These are phyloP conservation scores for Phragmatobia fuliginosa DNA, from an alignment of 2,888 invertebrate genomes.

Conservation along the genomic window DNA sequence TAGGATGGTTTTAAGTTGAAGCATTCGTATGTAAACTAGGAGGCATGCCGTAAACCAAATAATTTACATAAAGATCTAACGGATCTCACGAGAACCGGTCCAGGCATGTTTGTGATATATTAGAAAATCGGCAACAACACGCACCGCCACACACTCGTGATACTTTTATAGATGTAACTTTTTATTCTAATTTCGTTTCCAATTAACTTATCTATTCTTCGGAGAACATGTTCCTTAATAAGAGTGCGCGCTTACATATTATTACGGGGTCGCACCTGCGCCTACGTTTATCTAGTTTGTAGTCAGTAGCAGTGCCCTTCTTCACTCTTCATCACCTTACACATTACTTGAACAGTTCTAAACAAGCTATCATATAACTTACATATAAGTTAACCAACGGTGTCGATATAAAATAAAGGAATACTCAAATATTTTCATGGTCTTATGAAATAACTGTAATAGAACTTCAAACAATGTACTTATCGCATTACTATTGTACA, in stretches of 20 bases:
- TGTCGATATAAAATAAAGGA: not conserved
- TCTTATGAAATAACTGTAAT: slow-evolving; percentile 30
- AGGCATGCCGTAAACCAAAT: slow-evolving; percentile 79
- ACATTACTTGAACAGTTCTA: not conserved
- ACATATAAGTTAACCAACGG: too few relatives aligned
- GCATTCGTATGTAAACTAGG: slow-evolving; percentile 80
- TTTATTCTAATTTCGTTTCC: slow-evolving; percentile 74
- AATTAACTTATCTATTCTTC: slow-evolving; percentile 61
- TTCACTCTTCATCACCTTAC: not conserved
- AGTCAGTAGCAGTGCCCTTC: not conserved
- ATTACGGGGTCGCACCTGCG: slow-evolving; percentile 21
- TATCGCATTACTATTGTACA: slow-evolving; percentile 75
- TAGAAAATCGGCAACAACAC: slow-evolving; percentile 81
- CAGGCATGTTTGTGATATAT: slow-evolving; percentile 82
- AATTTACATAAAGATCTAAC: slow-evolving; percentile 86
- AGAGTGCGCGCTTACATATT: slow-evolving; percentile 64
- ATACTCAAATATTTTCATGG: slow-evolving; percentile 27
- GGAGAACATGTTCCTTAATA: slow-evolving; percentile 56
- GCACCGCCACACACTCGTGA: slow-evolving; percentile 61
- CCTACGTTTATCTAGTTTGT: slow-evolving; percentile 16
- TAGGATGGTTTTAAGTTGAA: slow-evolving; percentile 64
- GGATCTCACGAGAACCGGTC: slow-evolving; percentile 84
- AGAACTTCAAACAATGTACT: slow-evolving; percentile 33
- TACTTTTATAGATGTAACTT: slow-evolving; percentile 66
- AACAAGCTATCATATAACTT: not conserved